A percentile compares a stretch with the other conserved stretches of the same genome.
These are phyloP conservation scores for Pseudochirops cupreus DNA, from an alignment of 2,797 vertebrate species.

Conservation along the genomic window DNA sequence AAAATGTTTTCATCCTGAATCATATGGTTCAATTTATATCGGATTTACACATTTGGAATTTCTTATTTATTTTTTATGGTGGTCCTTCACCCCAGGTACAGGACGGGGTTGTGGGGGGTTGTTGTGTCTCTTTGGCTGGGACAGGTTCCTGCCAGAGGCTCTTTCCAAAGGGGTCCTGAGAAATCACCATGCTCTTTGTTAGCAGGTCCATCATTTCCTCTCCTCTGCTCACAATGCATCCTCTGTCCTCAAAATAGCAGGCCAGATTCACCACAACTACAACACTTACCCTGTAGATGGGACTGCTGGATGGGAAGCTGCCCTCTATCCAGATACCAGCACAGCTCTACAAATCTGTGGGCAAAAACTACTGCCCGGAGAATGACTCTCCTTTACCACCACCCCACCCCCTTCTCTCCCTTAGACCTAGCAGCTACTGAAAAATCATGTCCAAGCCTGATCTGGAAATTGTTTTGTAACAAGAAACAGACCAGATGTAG, in stretches of 20 bases:
- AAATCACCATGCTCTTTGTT: background rate
- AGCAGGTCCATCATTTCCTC: background rate
- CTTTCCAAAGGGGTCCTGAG: slow-evolving; percentile 45
- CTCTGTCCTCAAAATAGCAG: background rate
- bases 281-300: fast-evolving
- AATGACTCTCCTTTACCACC: background rate
- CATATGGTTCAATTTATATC: slow-evolving; percentile 73
- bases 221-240: background rate
- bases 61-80: slow-evolving; percentile 67
- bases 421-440: slow-evolving; percentile 24
- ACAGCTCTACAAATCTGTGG: background rate
- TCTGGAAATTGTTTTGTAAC: slow-evolving; percentile 79
- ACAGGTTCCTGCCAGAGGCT: slow-evolving; percentile 52
- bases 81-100: slow-evolving; percentile 51
- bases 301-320: background rate
- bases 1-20: slow-evolving; percentile 76
- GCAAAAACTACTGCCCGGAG: background rate
- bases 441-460: background rate
- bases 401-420: background rate
- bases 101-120: slow-evolving; percentile 43
- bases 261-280: too few relatives aligned
- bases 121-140: slow-evolving; percentile 49
- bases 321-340: background rate
- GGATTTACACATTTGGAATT: slow-evolving; percentile 70
- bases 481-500: slow-evolving; percentile 70